Evolutionary conservation across 2,888 invertebrate species (phyloP).

Genomic region (Stenodera caucasica): DNA sequence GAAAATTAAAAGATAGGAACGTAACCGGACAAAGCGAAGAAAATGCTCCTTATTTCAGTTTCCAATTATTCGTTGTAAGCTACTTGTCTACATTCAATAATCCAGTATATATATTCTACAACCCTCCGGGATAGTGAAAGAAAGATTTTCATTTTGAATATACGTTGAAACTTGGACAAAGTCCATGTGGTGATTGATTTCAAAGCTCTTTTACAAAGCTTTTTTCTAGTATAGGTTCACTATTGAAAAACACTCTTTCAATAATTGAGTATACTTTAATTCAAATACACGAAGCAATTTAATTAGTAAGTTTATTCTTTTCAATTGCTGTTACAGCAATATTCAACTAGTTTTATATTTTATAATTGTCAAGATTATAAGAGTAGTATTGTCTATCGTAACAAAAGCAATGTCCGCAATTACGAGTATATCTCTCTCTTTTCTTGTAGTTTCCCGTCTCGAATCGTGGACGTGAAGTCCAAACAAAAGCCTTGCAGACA

Average conservation of each 20-base stretch:
- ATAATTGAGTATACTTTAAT: conserved; percentile 18
- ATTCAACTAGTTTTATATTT: not conserved
- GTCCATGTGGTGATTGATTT: not conserved
- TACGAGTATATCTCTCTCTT: not conserved
- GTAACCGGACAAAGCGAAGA: conserved; percentile 39
- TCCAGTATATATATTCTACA: not conserved
- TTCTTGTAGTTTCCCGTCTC: conserved; percentile 14
- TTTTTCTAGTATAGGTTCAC: not conserved
- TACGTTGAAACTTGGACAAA: not conserved
- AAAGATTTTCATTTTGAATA: not conserved
- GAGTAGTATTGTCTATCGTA: too few species aligned
- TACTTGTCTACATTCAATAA: not conserved
- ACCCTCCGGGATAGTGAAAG: not conserved
- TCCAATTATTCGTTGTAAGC: conserved; percentile 41
- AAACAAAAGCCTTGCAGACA: conserved; percentile 27
- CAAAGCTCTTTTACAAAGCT: not conserved
- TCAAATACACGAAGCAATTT: not conserved
- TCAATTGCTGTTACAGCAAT: not conserved
- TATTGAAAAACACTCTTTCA: not conserved
- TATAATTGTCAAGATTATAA: not conserved
- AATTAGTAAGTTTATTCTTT: not conserved
- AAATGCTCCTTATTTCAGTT: conserved; percentile 45
- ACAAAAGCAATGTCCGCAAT: conserved; percentile 1
- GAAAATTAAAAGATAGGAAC: conserved; percentile 40
- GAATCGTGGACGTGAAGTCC: conserved; percentile 14